phyloP scores from a whole-genome alignment of 2,888 invertebrate genomes.

The Nowickia ferox region DNA sequence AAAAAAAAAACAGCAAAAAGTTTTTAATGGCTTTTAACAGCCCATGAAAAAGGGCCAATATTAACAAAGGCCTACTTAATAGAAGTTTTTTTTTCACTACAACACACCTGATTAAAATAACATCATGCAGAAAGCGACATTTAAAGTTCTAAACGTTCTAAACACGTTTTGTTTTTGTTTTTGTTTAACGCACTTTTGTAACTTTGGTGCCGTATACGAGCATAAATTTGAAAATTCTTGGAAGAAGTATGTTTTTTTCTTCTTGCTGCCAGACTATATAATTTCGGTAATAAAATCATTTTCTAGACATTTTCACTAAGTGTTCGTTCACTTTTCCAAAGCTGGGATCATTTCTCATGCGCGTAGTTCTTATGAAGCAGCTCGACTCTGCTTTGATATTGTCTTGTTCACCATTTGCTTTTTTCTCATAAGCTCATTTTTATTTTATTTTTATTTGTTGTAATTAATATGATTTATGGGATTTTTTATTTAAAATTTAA shows the following conservation, averaged over 20 bases:
- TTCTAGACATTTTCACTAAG: background rate
- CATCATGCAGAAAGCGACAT: background rate
- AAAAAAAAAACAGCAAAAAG: background rate
- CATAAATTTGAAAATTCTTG: conserved; percentile 5
- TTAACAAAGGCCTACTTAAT: background rate
- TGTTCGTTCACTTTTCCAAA: background rate
- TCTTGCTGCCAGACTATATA: too few relatives aligned
- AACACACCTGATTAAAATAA: conserved; percentile 1
- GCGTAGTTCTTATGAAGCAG: background rate
- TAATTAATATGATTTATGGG: too few relatives aligned
- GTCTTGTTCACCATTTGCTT: conserved; percentile 8
- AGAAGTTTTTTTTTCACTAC: background rate
- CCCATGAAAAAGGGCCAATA: conserved; percentile 29
- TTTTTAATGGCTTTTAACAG: conserved; percentile 43
- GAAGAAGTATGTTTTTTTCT: too few relatives aligned
- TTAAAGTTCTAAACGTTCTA: conserved; percentile 20
- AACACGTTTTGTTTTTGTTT: conserved; percentile 14
- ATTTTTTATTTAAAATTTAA: too few relatives aligned
- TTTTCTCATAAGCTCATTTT: too few relatives aligned
- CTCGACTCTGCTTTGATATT: conserved; percentile 19
- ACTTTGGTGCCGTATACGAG: background rate
- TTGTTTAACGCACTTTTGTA: background rate
- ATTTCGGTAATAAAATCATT: too few relatives aligned
- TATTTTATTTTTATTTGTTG: too few relatives aligned
- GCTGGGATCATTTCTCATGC: background rate